Evolutionary conservation across 2,113 vertebrate genomes (phyloP), one percentile per base, ranked within the genome.

Genomic region (Accipiter cooperii): DNA sequence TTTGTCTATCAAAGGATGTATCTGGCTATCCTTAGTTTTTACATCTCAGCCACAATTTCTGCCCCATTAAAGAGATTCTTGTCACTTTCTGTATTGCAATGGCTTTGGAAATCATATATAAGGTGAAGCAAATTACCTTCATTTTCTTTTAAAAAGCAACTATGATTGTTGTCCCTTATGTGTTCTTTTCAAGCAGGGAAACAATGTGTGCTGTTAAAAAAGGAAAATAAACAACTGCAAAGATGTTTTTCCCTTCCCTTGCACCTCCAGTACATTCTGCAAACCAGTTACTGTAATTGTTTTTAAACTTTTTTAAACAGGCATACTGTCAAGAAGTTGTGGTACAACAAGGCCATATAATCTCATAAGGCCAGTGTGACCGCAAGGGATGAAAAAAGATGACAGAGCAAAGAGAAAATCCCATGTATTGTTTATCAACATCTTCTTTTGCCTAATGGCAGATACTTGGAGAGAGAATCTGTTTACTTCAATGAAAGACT

Each of bases 361-460:
- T 54, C 66, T 94, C 42, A 2, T 85, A 87, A 80, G 78, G n/a
- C 84, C 29, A 70, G 1, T 36, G 81, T 83, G 81, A 94, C 82
- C 29, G 1, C 46, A 87, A 85, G n/a, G 34, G 36, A 77, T 79
- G 26, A 76, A 83, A 80, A 92, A 76, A 80, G 40, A 74, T 87
- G 78, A 77, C 63, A 83, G 63, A 77, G 46, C 78, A 91, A 94
- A 91, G 63, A 47, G 71, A 92, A 94, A 96, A 96, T 93, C 38
- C 60, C 26, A 4, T 82, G 58, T 76, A 89, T 87, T 71, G 47
- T 84, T 91, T 89, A 80, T 87, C 57, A 77, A 4, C 17, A 24
- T 65, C 12, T 34, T 12, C 81, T 90, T 58, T 94, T 75, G 9
- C 55, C 79, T 86, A 21, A 33, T 88, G 46, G 77, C 33, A 90